Base-by-base conservation (phyloP, 2,888 invertebrate species). In the Listrodromus nycthemerus region DNA sequence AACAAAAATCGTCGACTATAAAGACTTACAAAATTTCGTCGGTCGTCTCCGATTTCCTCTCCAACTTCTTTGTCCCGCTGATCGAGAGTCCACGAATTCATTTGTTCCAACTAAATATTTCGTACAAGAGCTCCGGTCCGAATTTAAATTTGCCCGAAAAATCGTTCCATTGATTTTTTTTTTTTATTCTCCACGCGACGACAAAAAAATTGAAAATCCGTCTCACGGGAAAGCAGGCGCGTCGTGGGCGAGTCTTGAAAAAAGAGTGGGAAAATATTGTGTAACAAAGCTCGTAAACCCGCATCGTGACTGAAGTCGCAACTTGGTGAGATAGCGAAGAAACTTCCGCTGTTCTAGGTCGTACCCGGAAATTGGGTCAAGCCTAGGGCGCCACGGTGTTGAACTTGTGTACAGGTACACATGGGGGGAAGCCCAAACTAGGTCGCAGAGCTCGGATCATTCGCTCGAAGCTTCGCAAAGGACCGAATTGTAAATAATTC, bases 131-230 rank as follows among this genome's bases (percentile, higher is more conserved):
- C 6, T 33, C 6, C 33, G 6, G 2, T 2, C 33, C 33, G 6
- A 33, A 33, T 33, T 33, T 33, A 2, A 33, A 6, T 2, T 6
- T 33, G 33, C 2, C 6, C 33, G 33, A 33, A 4, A 6, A 33
- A 33, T 4, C 6, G 33, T 4, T 33, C 6, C 3, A 33, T 33
- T 33, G 33, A 33, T 4, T 33, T 33, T 33, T 33, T 2, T 33
- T 33, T 33, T 2, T 33, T 33, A 33, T 13, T 0, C 41, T 41
- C 2, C 13, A 41, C 3, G 1, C 10, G 41, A 0, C 58, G 69
- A 75, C 67, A 19, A 65, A 78, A 81, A 74, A 85, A 80, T n/a
- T n/a, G n/a, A n/a, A n/a, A n/a, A n/a, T 21, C 21, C 19, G 24
- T 21, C 55, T 50, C 52, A 41, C 65, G 41, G 52, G 41, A 52